Percentiles rank a stretch among this genome's conserved stretches.
phyloP scores from a whole-genome alignment of 2,113 vertebrate species.

The Murina feae region DNA sequence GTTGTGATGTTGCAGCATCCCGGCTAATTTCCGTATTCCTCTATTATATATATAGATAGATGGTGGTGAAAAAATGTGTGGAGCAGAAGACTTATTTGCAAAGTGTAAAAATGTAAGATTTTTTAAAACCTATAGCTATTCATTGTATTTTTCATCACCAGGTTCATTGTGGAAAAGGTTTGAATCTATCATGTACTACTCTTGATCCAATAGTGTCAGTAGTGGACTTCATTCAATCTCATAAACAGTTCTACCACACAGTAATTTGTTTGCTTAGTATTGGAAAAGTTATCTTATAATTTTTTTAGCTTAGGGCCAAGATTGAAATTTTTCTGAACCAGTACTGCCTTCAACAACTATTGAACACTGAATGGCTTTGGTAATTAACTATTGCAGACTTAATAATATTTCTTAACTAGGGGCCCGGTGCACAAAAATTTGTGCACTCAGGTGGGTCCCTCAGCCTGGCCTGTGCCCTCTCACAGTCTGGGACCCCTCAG shows the following conservation, averaged over 20 bases:
- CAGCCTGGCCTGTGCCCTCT: no score
- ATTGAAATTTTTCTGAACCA: neutral
- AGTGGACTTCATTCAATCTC: neutral
- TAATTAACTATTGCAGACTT: conserved; percentile 46
- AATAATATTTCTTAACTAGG: neutral
- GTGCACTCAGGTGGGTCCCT: no score
- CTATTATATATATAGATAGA: neutral
- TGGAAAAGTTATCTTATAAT: neutral
- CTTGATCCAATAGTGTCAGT: neutral
- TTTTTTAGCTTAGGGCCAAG: neutral
- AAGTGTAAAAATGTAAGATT: conserved; percentile 2
- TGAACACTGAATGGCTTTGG: neutral
- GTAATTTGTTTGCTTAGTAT: neutral
- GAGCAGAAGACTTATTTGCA: neutral
- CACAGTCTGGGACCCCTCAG: no score
- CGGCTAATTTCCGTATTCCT: no score
- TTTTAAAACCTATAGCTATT: neutral
- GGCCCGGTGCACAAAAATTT: no score
- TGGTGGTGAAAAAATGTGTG: neutral
- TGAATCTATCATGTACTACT: neutral
- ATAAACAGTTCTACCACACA: neutral
- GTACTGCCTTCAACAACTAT: neutral
- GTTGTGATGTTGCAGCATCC: no score
- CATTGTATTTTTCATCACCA: neutral
- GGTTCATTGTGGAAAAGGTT: neutral